Base-by-base conservation (phyloP, 2,888 invertebrate species). In the Zaprionus lineosus region DNA sequence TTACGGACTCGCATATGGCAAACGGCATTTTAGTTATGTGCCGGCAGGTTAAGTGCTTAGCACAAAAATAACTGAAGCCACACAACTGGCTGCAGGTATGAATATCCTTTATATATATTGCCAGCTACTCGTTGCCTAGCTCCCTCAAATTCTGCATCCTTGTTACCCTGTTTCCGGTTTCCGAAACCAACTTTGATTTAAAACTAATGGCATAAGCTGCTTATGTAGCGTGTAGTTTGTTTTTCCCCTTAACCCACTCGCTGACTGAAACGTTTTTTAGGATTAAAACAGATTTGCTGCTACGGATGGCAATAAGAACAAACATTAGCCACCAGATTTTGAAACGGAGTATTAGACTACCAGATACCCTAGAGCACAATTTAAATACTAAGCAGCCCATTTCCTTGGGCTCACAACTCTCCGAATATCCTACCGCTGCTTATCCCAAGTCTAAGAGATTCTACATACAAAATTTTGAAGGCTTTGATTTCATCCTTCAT, bases 141-240 rank as follows among this genome's bases (percentile, higher is more conserved):
- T n/a, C n/a, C n/a, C n/a, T n/a, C n/a, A n/a, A n/a, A n/a, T n/a
- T n/a, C n/a, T n/a, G n/a, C n/a, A n/a, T n/a, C n/a, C n/a, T n/a
- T n/a, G n/a, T n/a, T n/a, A n/a, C n/a, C n/a, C n/a, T 33, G 24
- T 29, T 44, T 14, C 34, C 19, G 44, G 11, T 12, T 26, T 33
- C 11, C 5, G 19, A 31, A 56, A 7, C 48, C 34, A 6, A 37
- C 41, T 37, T 48, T 59, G 72, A 60, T 52, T 60, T 24, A 48
- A 50, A 61, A 73, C 77, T 73, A 76, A 74, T 74, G 77, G 77
- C 68, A 74, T 74, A 74, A 74, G 74, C 74, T 56, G 74, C 77
- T 74, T 74, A 74, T 63, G 51, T 43, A 41, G 37, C 57, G 37
- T 48, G 60, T 57, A 74, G 68, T 74, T 74, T 67, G 73, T 61